Evolutionary conservation across 1,140 invertebrate species (phyloP), one percentile per base, ranked within the genome.

Genomic region (Sitophilus oryzae): DNA sequence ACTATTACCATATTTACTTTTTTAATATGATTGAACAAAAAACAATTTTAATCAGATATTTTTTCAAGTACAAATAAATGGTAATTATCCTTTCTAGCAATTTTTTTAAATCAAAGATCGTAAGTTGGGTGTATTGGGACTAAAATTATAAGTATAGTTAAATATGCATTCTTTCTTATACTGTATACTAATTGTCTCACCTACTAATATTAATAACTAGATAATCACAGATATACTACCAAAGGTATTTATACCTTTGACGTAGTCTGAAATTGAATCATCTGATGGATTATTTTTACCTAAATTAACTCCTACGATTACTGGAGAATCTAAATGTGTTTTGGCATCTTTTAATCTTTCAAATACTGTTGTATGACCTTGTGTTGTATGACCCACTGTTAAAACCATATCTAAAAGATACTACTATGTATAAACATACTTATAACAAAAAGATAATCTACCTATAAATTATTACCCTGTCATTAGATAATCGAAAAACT

Each of bases 51-150:
- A n/a, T n/a, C n/a, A n/a, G n/a, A n/a, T n/a, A n/a, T n/a, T n/a
- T n/a, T n/a, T n/a, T n/a, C n/a, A n/a, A n/a, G n/a, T n/a, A n/a
- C n/a, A n/a, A n/a, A n/a, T n/a, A n/a, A n/a, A n/a, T n/a, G n/a
- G n/a, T n/a, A n/a, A n/a, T n/a, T n/a, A n/a, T n/a, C n/a, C 40
- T 84, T 70, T 58, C 82, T 73, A 1, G 99, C 70, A 51, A 86
- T 77, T 38, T 89, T 75, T 71, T 88, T 88, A 6, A 75, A 78
- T 71, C 61, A 98, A 74, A 56, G 80, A 76, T 55, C 96, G 74
- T 14, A 99, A 74, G 20, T 94, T 94, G 5, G 91, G 89, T 11
- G 96, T 99, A 68, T 99, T 99, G 0, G 96, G 96, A 71, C 88
- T 82, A 9, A 66, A 78, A 45, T 38, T 47, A 22, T 60, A 0